These are phyloP conservation scores for Geotrypetes seraphini DNA, from an alignment of 2,797 vertebrate genomes.

Conservation along the genomic window DNA sequence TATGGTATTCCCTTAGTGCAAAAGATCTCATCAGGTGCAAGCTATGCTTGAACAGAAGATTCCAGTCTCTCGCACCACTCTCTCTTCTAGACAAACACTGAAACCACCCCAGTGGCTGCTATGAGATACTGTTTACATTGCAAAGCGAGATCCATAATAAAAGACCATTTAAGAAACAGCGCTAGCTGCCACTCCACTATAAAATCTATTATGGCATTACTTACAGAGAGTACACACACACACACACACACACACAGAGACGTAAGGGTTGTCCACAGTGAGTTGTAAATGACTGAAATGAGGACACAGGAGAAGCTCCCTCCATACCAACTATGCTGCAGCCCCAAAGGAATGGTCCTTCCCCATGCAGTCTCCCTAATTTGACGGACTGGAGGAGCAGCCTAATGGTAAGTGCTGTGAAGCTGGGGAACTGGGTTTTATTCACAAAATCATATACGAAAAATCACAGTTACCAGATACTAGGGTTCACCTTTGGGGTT, in stretches of 20 bases:
- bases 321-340: no score
- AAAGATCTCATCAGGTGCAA: background rate
- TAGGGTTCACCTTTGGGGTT: no score
- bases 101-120: background rate
- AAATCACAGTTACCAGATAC: no score
- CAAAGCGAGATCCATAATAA: background rate
- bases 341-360: no score
- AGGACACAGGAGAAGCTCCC: no score
- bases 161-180: background rate
- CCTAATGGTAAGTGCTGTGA: no score
- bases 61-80: background rate
- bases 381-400: no score
- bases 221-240: accelerated
- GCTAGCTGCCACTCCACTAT: background rate
- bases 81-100: background rate
- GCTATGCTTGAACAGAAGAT: background rate
- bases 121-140: conserved; percentile 1
- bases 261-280: background rate
- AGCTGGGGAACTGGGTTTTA: no score
- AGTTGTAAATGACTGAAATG: no score
- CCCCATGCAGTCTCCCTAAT: no score
- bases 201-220: background rate
- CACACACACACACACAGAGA: no score
- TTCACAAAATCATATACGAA: no score
- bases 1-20: conserved; percentile 7